Evolutionary conservation across 2,797 vertebrate species (phyloP), one percentile per base, ranked within the genome.

Genomic region (Bradypodion ventrale): DNA sequence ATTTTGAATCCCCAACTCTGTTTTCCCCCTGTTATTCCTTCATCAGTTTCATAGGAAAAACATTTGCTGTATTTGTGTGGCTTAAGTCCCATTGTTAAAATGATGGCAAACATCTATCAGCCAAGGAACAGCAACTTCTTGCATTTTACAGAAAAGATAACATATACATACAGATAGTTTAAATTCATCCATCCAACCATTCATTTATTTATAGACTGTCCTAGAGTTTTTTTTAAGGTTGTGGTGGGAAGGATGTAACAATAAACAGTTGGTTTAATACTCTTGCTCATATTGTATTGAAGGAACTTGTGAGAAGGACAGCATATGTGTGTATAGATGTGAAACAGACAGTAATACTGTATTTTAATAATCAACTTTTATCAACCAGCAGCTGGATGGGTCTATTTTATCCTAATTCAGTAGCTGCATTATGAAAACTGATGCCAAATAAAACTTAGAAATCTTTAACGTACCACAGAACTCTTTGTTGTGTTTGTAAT

Each of bases 71-170:
- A 79, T 87, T 32, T 78, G 70, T 78, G 52, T 69, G 62, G 44
- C 68, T 80, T 77, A 69, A 23, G 86, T 88, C 89, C 88, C 86
- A 75, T 35, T 83, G 62, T 46, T 91, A 90, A 90, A 80, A 85
- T 63, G 75, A 74, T 7, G 75, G 76, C 19, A 78, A 87, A 85
- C 86, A 70, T 84, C 89, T 87, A 69, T 80, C 13, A 59, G 37
- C n/a, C 87, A 52, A 89, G 80, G 88, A 79, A 89, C 78, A 80
- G 32, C 83, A 56, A 89, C 85, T 82, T 83, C 46, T 69, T 27
- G 27, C 23, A 21, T 75, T 63, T 82, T 70, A 63, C 63, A 63
- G 49, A 60, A 32, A 32, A 25, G 2, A 56, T 42, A 35, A 32
- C 35, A 32, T 32, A 44, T 12, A 56, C 16, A 56, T 19, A 56